A percentile compares a stretch with the other conserved stretches of the same genome.
Evolutionary conservation across 2,797 vertebrate species (phyloP).

Genomic region (Monodelphis domestica): DNA sequence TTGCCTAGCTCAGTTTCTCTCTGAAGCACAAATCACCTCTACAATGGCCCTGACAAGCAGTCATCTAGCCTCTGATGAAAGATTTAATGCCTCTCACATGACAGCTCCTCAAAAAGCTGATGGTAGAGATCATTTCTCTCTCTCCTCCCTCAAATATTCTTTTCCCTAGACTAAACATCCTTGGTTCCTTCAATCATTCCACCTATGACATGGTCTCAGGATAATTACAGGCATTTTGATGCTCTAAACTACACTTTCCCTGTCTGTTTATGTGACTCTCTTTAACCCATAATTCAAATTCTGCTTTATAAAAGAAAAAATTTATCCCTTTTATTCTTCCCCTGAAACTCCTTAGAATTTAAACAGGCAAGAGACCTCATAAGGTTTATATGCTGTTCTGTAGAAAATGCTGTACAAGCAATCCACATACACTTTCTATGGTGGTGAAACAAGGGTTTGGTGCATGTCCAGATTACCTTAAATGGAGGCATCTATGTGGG

Average conservation of each 20-base stretch:
- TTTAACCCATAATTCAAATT: background rate
- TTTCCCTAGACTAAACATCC: background rate
- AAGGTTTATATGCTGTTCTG: background rate
- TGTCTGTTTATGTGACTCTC: background rate
- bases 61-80: background rate
- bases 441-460: background rate
- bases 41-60: background rate
- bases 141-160: background rate
- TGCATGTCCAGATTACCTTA: too few species aligned
- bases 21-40: background rate
- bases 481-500: too few species aligned
- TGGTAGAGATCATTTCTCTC: background rate
- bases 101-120: background rate
- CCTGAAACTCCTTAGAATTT: background rate
- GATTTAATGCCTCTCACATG: background rate
- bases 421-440: background rate
- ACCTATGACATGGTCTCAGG: background rate
- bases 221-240: background rate
- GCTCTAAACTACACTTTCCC: background rate
- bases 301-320: background rate
- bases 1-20: background rate
- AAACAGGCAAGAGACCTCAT: constrained; percentile 9
- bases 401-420: background rate
- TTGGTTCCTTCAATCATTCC: background rate
- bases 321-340: constrained; percentile 2